Percentiles rank a stretch among this genome's conserved stretches.
Conservation (phyloP, 30 jellyfish, hydroid and myxozoan species). For the Hydractinia echinata region DNA sequence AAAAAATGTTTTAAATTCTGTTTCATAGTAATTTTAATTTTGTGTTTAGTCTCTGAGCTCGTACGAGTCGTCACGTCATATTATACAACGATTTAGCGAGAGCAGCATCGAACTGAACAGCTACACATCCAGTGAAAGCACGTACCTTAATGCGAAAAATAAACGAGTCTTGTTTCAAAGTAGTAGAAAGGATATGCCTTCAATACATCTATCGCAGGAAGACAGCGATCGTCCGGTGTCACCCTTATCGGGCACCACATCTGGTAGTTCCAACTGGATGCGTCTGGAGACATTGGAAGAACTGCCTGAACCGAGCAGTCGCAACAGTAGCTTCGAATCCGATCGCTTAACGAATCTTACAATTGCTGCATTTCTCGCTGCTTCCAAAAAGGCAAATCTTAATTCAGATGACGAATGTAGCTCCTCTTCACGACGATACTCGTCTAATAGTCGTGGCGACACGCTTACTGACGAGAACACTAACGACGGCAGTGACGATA, state of each 20-base stretch:
- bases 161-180: conserved; percentile 25
- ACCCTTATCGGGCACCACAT: conserved; percentile 18
- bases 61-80: neutral
- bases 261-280: conserved; percentile 22
- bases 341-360: neutral
- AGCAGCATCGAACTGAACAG: conserved; percentile 30
- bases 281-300: conserved; percentile 29
- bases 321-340: conserved; percentile 14
- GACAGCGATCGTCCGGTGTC: conserved; percentile 28
- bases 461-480: neutral
- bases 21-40: neutral
- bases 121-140: conserved; percentile 13
- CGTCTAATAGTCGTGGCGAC: neutral
- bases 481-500: neutral
- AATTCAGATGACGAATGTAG: neutral
- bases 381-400: neutral
- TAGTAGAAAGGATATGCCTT: conserved; percentile 24
- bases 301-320: conserved; percentile 32
- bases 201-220: conserved; percentile 38
- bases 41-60: neutral
- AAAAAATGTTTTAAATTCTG: neutral
- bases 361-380: conserved; percentile 4
- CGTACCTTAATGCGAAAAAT: conserved; percentile 6
- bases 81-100: conserved; percentile 39
- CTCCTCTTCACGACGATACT: neutral